Percentiles rank a stretch among this genome's conserved stretches.
phyloP scores from a whole-genome alignment of 1,140 invertebrate genomes.

The Lepidostoma basale region DNA sequence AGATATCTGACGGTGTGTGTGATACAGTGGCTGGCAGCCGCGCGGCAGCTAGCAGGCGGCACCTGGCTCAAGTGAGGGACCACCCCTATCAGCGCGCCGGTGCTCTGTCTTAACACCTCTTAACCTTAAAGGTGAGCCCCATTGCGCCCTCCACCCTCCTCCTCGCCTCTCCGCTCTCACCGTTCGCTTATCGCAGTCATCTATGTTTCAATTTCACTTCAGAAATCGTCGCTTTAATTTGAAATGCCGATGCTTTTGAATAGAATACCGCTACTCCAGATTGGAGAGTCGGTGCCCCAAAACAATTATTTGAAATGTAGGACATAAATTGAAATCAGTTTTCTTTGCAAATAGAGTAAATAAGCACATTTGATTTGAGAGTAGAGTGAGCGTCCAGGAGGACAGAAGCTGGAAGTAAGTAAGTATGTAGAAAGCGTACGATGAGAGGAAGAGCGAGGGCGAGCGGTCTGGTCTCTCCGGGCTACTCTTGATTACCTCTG shows the following conservation, averaged over 20 bases:
- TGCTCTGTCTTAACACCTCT: constrained; percentile 74
- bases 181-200: background rate
- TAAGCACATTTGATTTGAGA: too few species aligned
- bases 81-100: constrained; percentile 92
- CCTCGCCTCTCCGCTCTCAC: background rate
- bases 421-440: too few species aligned
- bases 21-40: constrained; percentile 68
- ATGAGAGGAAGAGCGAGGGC: background rate
- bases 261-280: too few species aligned
- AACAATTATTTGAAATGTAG: too few species aligned
- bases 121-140: constrained; percentile 51
- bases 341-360: too few species aligned
- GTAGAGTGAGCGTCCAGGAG: too few species aligned
- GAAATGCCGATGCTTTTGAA: too few species aligned
- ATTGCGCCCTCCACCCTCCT: background rate
- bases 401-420: too few species aligned
- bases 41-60: constrained; percentile 74
- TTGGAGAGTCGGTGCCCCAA: too few species aligned
- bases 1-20: constrained; percentile 12
- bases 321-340: too few species aligned
- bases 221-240: too few species aligned
- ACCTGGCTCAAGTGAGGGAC: constrained; percentile 83
- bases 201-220: too few species aligned
- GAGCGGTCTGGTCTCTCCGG: constrained; percentile 5
- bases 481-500: constrained; percentile 36